Conservation (phyloP, 1,140 invertebrate genomes). For the Neodiprion virginianus region DNA sequence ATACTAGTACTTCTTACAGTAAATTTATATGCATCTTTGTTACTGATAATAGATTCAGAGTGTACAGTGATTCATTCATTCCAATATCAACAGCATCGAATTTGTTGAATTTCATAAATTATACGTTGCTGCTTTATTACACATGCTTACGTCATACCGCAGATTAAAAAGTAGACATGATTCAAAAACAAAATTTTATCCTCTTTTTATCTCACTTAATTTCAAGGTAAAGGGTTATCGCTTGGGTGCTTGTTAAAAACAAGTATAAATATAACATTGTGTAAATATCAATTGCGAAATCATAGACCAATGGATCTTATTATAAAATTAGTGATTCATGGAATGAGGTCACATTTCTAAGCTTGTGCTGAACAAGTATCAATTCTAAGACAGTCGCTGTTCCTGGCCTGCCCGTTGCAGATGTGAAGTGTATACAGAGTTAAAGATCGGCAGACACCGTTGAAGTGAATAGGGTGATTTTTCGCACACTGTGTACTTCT, state of each 20-base stretch:
- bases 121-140: too few species aligned
- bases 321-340: conserved; percentile 59
- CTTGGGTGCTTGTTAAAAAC: background rate
- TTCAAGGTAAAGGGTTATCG: background rate
- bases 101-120: too few species aligned
- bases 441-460: background rate
- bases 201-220: background rate
- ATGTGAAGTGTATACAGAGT: background rate
- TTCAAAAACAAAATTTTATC: background rate
- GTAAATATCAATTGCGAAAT: conserved; percentile 38
- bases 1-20: too few species aligned
- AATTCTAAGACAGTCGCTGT: conserved; percentile 52
- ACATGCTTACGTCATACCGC: too few species aligned
- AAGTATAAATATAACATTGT: conserved; percentile 19
- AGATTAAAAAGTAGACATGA: too few species aligned
- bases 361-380: conserved; percentile 48
- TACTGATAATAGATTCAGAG: too few species aligned
- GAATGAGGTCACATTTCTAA: conserved; percentile 52
- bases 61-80: too few species aligned
- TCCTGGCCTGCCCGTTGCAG: conserved; percentile 39
- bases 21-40: too few species aligned
- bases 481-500: too few species aligned
- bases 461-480: too few species aligned
- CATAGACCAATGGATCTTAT: conserved; percentile 41
- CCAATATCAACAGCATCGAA: too few species aligned